Percentiles rank a stretch among this genome's conserved stretches.
These are phyloP conservation scores for Macrobrachium rosenbergii DNA, from an alignment of 1,140 invertebrate species.

Conservation along the genomic window DNA sequence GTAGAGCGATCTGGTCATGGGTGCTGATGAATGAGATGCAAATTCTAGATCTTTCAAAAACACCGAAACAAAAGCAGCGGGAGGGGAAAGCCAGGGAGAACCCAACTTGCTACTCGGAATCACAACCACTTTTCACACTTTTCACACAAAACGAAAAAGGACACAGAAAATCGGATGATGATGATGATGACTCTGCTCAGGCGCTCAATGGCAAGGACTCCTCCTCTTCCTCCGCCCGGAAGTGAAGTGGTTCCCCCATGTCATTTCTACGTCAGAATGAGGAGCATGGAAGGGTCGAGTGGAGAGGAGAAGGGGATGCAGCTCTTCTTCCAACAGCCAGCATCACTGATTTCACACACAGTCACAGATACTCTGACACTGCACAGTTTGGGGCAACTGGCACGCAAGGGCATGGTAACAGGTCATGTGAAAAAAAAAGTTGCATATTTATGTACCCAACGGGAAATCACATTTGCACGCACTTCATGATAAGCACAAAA, in stretches of 20 bases:
- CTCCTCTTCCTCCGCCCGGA: constrained; percentile 29
- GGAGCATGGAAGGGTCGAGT: background rate
- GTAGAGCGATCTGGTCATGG: constrained; percentile 35
- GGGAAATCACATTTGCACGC: background rate
- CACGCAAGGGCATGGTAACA: too few species aligned
- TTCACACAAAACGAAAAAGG: background rate
- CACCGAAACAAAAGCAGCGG: background rate
- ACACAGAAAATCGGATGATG: too few species aligned
- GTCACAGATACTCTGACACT: too few species aligned
- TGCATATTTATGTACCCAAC: too few species aligned
- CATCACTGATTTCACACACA: background rate
- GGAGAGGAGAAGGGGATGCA: background rate
- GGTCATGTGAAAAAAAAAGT: too few species aligned
- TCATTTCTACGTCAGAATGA: constrained; percentile 14
- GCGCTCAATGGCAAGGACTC: background rate
- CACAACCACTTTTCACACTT: background rate
- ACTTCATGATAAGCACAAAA: background rate
- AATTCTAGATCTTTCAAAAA: background rate
- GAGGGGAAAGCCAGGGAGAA: background rate
- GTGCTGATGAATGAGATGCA: constrained; percentile 15
- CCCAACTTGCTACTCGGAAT: background rate
- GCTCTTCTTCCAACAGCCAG: background rate
- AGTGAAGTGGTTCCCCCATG: constrained; percentile 42
- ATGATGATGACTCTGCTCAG: too few species aligned
- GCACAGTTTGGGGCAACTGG: too few species aligned